Evolutionary conservation across 2,888 invertebrate genomes (phyloP), one percentile per base, ranked within the genome.

Genomic region (Agrotis exclamationis): DNA sequence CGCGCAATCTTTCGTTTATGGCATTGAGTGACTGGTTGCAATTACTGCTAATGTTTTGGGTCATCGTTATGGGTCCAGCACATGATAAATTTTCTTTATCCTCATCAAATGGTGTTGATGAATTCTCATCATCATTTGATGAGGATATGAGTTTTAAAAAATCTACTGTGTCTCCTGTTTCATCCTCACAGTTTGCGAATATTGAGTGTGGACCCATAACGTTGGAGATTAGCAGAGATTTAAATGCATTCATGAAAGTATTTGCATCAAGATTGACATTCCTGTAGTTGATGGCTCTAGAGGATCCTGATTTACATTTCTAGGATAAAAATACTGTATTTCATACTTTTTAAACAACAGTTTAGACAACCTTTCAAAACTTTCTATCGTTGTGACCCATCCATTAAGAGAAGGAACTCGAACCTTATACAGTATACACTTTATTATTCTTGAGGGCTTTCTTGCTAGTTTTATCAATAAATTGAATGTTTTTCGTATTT

Each of bases 191-290:
- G 58, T 44, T 58, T 44, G 58, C 58, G 16, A 44, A 44, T 58
- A 58, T 44, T 16, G 58, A 44, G 20, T 58, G 44, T 58, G 22
- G 58, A 22, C 58, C 58, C 58, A 58, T 58, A 58, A 58, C 44
- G 44, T 58, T 58, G 33, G 57, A 33, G 33, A 24, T 53, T 24
- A 53, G 14, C 53, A 54, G 11, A 5, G 58, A 58, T 58, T 20
- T 58, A 58, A 58, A 58, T 1, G 44, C 44, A 58, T 58, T 58
- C 22, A 58, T 9, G 11, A 66, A 66, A n/a, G 22, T 66, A 33
- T 57, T 65, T 39, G 22, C 33, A 57, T 65, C 39, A 57, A 48
- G 65, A 65, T 57, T 65, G 22, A n/a, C n/a, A 65, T 65, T 65
- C 48, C 48, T 57, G 39, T 65, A 65, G 48, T 65, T 65, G 33